A percentile compares a stretch with the other conserved stretches of the same genome.
Evolutionary conservation across 2,797 vertebrate species (phyloP).

Genomic region (Enteromius fasciolatus): DNA sequence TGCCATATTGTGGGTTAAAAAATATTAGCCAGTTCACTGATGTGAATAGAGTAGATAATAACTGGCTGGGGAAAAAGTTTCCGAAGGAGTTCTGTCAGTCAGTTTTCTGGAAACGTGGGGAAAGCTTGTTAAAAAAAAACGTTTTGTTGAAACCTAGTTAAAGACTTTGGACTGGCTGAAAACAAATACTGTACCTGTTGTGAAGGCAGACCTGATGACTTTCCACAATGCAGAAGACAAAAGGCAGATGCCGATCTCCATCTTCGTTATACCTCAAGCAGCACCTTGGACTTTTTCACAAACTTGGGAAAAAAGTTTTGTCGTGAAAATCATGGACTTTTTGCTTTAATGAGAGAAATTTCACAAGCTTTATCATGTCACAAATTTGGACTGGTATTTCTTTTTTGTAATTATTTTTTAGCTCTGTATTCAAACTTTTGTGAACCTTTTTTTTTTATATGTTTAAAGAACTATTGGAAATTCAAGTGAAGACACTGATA

Average conservation of each 20-base stretch:
- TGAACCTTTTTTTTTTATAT: not conserved
- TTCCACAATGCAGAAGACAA: constrained; percentile 16
- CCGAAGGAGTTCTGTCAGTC: constrained; percentile 1
- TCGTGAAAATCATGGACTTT: constrained; percentile 2
- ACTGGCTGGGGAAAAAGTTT: constrained; percentile 2
- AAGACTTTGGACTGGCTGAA: constrained; percentile 23
- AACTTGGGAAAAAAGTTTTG: not conserved
- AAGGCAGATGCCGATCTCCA: constrained; percentile 7
- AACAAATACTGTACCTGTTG: constrained; percentile 5
- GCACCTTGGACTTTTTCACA: constrained; percentile 15
- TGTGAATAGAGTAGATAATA: constrained; percentile 11
- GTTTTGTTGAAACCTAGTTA: constrained; percentile 25
- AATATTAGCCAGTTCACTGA: not conserved
- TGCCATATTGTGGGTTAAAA: not conserved
- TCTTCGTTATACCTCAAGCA: not conserved
- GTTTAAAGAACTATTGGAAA: not conserved
- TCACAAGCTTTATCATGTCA: not conserved
- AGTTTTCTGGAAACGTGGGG: constrained; percentile 7
- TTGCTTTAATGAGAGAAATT: not conserved
- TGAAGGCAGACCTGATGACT: constrained; percentile 26
- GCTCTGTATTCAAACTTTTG: not conserved
- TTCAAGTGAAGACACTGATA: not conserved
- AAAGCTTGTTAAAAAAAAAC: not conserved
- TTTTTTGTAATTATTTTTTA: not conserved
- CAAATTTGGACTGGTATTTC: not conserved